A percentile compares a stretch with the other conserved stretches of the same genome.
Conservation (phyloP, 2,888 invertebrate species). For the Rotaria socialis region DNA sequence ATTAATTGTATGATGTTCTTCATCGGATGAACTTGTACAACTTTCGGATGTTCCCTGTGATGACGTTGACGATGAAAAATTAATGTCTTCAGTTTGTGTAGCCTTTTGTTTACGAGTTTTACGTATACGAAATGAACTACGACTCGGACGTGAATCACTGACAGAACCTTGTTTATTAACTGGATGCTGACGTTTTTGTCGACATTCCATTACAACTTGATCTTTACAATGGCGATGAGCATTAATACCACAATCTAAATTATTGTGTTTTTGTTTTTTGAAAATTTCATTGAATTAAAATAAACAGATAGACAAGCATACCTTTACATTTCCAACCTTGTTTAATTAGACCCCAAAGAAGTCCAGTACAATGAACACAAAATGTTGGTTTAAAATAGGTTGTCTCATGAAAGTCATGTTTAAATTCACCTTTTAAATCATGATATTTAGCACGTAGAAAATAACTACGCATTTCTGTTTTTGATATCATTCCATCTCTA, state of each 20-base stretch:
- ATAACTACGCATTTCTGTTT: conserved; percentile 63
- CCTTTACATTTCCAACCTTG: conserved; percentile 64
- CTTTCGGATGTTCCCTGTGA: neutral
- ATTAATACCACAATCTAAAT: conserved; percentile 62
- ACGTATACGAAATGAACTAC: conserved; percentile 32
- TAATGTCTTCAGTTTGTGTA: conserved; percentile 43
- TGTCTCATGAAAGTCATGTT: conserved; percentile 65
- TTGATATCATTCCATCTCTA: conserved; percentile 64
- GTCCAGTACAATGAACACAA: conserved; percentile 64
- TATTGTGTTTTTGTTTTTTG: too few relatives aligned
- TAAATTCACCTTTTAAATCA: conserved; percentile 63
- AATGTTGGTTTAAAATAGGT: conserved; percentile 65
- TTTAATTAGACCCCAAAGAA: conserved; percentile 65
- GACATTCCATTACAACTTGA: conserved; percentile 63
- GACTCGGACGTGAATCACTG: neutral
- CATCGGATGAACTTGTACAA: neutral
- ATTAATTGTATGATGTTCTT: neutral
- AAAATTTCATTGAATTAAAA: neutral
- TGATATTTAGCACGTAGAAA: conserved; percentile 63
- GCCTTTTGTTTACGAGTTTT: conserved; percentile 44
- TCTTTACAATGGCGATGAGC: conserved; percentile 64
- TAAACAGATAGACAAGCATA: neutral
- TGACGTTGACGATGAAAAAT: conserved; percentile 2
- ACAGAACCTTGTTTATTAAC: conserved; percentile 29
- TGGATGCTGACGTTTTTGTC: conserved; percentile 38